Base-by-base conservation (phyloP, 2,113 vertebrate genomes). In the Datnioides undecimradiatus region DNA sequence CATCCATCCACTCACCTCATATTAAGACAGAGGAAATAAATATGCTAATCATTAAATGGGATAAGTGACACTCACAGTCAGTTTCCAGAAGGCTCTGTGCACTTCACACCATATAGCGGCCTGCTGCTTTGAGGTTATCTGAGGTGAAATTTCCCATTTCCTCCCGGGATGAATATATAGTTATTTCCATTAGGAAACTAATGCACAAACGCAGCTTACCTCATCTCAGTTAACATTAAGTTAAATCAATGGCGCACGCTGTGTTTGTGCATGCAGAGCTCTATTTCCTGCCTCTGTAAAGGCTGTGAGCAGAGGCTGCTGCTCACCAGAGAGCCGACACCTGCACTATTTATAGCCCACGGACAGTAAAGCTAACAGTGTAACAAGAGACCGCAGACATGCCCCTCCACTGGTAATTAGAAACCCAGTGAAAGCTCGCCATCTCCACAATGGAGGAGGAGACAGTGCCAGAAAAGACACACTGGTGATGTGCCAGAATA, bases 341-440 rank as follows among this genome's bases (percentile, higher is more conserved):
- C 78, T 85, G 89, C 77, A 70, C 86, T 88, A 91, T 93, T 94
- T 85, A 88, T 91, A 91, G 89, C 69, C 63, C 3, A 9, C 31
- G 62, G 86, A 90, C 88, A 79, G 85, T 85, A 84, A 81, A 84
- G 87, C 88, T 77, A 90, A 82, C 78, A 80, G 77, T 80, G 88
- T 76, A 92, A 92, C 45, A 85, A 49, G 87, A 93, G 82, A 82
- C 63, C 43, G 48, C 36, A 73, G 76, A 85, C 81, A 23, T 80
- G 69, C 78, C 79, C 80, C 84, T 79, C 29, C 71, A 69, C 84
- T 76, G 70, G 87, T 90, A 88, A 93, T 92, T 92, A 93, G 87
- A 92, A 83, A 51, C 76, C 82, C 40, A 74, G 71, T 25, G 38
- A 69, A 84, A 84, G 72, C 84, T 79, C 68, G 49, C 58, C 58